These are phyloP conservation scores for Anolis apletophallus DNA, from an alignment of 2,797 vertebrate genomes.

Conservation along the genomic window DNA sequence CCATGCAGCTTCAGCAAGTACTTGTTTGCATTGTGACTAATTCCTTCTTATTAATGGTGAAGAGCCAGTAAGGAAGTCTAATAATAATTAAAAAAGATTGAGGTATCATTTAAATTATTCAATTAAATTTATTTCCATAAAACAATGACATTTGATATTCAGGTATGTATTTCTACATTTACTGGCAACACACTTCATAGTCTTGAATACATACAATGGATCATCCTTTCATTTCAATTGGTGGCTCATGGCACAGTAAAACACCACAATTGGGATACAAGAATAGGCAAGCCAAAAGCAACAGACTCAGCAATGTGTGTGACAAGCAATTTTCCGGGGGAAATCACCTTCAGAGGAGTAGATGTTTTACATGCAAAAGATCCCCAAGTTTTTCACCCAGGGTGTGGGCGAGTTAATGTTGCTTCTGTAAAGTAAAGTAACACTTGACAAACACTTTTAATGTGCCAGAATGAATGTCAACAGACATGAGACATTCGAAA, in stretches of 20 bases:
- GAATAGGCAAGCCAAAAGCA: background rate
- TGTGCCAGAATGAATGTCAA: constrained; percentile 30
- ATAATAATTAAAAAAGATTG: constrained; percentile 39
- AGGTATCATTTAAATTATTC: constrained; percentile 19
- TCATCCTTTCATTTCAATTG: constrained; percentile 49
- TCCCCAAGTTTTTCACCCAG: background rate
- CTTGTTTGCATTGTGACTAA: constrained; percentile 42
- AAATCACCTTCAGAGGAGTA: background rate
- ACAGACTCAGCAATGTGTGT: background rate
- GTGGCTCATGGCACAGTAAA: constrained; percentile 31
- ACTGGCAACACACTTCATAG: constrained; percentile 2
- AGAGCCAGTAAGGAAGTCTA: constrained; percentile 43
- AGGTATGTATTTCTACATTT: constrained; percentile 43
- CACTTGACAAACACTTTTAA: background rate
- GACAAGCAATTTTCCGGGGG: background rate
- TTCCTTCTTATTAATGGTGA: constrained; percentile 6
- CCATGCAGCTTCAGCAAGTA: constrained; percentile 19
- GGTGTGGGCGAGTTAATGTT: background rate
- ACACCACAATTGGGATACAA: constrained; percentile 33
- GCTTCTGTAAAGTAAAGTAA: constrained; percentile 42
- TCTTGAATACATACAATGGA: constrained; percentile 37
- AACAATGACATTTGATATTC: constrained; percentile 14
- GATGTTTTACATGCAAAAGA: background rate
- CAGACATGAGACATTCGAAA: background rate
- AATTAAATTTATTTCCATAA: constrained; percentile 39